Evolutionary conservation across 2,113 vertebrate species (phyloP).

Genomic region (Corythornis cristatus): DNA sequence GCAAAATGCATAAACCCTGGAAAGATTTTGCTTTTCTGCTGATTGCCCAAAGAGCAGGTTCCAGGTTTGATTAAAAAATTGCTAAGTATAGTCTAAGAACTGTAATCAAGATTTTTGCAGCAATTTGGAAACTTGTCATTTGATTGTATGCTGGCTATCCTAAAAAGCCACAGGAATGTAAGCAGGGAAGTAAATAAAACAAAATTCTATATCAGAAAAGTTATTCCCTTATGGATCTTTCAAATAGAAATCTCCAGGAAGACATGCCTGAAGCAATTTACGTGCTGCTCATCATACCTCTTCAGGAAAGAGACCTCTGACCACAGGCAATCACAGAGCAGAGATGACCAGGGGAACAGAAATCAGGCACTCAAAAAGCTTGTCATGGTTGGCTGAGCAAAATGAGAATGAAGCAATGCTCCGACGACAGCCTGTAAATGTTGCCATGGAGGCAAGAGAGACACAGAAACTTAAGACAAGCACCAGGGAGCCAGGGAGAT

Average conservation of each 20-base stretch:
- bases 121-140: neutral
- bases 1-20: neutral
- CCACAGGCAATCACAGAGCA: neutral
- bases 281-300: rapidly evolving
- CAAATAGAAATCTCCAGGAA: neutral
- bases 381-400: slow-evolving; percentile 28
- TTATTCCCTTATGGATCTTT: neutral
- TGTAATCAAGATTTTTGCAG: neutral
- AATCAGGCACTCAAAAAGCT: neutral
- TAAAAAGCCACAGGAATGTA: neutral
- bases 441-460: slow-evolving; percentile 41
- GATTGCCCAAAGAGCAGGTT: neutral
- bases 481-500: neutral
- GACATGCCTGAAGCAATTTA: neutral
- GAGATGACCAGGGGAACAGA: neutral
- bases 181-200: neutral
- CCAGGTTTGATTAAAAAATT: neutral
- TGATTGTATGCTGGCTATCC: neutral
- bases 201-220: neutral
- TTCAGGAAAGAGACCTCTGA: neutral
- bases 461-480: neutral
- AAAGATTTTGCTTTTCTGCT: neutral
- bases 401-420: slow-evolving; percentile 15
- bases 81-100: neutral
- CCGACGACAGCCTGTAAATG: neutral